A percentile compares a stretch with the other conserved stretches of the same genome.
Evolutionary conservation across 1,140 invertebrate genomes (phyloP).

Genomic region (Drosophila gunungcola): DNA sequence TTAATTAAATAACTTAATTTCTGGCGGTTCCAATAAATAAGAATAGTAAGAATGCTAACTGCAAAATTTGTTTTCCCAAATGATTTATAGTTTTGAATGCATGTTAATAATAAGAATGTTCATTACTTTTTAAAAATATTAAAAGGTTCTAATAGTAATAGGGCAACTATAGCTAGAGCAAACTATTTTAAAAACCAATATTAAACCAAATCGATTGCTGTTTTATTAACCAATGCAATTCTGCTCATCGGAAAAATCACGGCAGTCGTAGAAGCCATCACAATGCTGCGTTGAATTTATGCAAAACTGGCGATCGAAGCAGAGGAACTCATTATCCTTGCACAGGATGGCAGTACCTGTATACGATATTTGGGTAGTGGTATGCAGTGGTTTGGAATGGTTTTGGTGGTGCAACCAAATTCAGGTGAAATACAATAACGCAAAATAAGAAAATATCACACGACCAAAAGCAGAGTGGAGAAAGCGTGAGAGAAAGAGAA

Average conservation of each 20-base stretch:
- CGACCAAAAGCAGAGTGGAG: slow-evolving; percentile 17
- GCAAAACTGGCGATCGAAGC: slow-evolving; percentile 88
- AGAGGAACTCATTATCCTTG: slow-evolving; percentile 87
- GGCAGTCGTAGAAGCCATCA: slow-evolving; percentile 95
- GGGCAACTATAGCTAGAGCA: slow-evolving; percentile 4
- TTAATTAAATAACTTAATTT: no score
- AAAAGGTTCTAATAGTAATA: neutral
- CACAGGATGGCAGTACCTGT: slow-evolving; percentile 79
- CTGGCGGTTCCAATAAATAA: no score
- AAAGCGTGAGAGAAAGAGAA: slow-evolving; percentile 36
- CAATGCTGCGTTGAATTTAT: slow-evolving; percentile 89
- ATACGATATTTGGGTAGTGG: slow-evolving; percentile 4
- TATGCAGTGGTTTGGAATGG: slow-evolving; percentile 9
- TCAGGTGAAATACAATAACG: slow-evolving; percentile 19
- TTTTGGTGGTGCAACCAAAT: slow-evolving; percentile 22
- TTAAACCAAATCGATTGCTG: slow-evolving; percentile 2
- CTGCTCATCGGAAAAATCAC: slow-evolving; percentile 96
- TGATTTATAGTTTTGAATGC: no score
- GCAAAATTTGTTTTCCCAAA: no score
- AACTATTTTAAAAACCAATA: neutral
- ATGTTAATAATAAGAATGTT: no score
- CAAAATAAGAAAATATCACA: slow-evolving; percentile 28
- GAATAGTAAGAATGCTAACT: no score
- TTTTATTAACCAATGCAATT: slow-evolving; percentile 89
- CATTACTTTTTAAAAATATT: neutral